Evolutionary conservation across 2,797 vertebrate genomes (phyloP), one percentile per base, ranked within the genome.

Genomic region (Amblyraja radiata): DNA sequence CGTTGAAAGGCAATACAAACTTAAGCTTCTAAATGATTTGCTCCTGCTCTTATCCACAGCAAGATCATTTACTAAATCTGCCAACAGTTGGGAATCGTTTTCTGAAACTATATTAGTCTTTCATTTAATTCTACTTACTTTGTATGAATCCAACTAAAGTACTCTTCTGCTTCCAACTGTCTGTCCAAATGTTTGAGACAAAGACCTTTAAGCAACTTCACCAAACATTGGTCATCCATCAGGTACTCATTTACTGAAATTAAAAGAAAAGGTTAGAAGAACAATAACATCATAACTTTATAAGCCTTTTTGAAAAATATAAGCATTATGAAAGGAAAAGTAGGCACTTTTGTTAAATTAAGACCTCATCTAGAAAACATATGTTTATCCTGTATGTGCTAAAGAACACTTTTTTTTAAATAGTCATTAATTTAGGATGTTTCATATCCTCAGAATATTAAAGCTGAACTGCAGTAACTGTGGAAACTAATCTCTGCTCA

Each of bases 141-240:
- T 94, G 95, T 94, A 93, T 94, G 94, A 93, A 99, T 96, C 46
- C 97, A 98, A 93, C 97, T 97, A 94, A 99, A 99, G 95, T 98
- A 98, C 93, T 98, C 97, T 94, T 99, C 98, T 0, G 98, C 98
- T 95, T 99, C 98, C 32, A 96, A 97, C 23, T 96, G 96, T 93
- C 96, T 97, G 93, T 98, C 98, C 94, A 99, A 95, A 95, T 99
- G 98, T 96, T 98, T 99, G 93, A 99, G 97, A 95, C 98, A 99
- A 14, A 99, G 96, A 36, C 98, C 99, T 95, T 98, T 99, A 93
- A 99, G 95, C 92, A 99, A 95, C 94, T 98, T 98, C 94, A 99
- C 95, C 95, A 99, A 95, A 71, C 98, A 99, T 93, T 97, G 97
- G 93, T 99, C 99, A 94, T 99, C 99, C 94, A 96, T 95, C 77